Evolutionary conservation across 2,113 vertebrate species (phyloP).

Genomic region (Marmota flaviventris): DNA sequence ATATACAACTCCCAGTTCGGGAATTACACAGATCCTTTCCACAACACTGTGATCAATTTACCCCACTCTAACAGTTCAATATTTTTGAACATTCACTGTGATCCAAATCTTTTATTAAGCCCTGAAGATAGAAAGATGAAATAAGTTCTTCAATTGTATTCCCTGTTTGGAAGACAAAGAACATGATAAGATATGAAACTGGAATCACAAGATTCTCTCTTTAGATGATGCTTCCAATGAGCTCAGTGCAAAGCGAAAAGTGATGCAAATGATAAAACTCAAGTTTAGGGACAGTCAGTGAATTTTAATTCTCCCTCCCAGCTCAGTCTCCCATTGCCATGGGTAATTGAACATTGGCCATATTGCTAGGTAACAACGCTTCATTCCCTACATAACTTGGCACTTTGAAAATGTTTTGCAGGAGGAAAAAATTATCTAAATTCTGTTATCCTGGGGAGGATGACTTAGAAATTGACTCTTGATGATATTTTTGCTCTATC

Average conservation of each 20-base stretch:
- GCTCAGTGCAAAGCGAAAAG: not conserved
- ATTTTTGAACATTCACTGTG: slow-evolving; percentile 38
- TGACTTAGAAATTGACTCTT: slow-evolving; percentile 62
- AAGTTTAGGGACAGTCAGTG: slow-evolving; percentile 29
- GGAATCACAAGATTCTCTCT: slow-evolving; percentile 18
- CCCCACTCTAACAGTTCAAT: slow-evolving; percentile 5
- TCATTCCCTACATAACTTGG: slow-evolving; percentile 67
- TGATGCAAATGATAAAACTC: not conserved
- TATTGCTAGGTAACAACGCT: slow-evolving; percentile 70
- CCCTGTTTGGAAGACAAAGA: slow-evolving; percentile 3
- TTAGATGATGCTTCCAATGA: not conserved
- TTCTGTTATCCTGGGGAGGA: slow-evolving; percentile 10
- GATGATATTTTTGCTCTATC: slow-evolving; percentile 25
- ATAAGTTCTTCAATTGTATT: slow-evolving; percentile 2
- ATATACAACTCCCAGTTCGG: not conserved
- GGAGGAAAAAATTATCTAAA: slow-evolving; percentile 46
- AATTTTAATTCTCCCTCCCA: slow-evolving; percentile 64
- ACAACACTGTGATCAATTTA: not conserved
- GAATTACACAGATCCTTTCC: not conserved
- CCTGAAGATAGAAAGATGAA: not conserved
- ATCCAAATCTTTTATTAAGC: slow-evolving; percentile 14
- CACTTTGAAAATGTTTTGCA: slow-evolving; percentile 68
- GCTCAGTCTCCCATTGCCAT: slow-evolving; percentile 25
- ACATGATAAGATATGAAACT: slow-evolving; percentile 12
- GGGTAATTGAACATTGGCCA: slow-evolving; percentile 71